Percentiles rank a stretch among this genome's conserved stretches.
These are phyloP conservation scores for Caenorhabditis angaria DNA, from an alignment of 2,888 invertebrate genomes.

Conservation along the genomic window DNA sequence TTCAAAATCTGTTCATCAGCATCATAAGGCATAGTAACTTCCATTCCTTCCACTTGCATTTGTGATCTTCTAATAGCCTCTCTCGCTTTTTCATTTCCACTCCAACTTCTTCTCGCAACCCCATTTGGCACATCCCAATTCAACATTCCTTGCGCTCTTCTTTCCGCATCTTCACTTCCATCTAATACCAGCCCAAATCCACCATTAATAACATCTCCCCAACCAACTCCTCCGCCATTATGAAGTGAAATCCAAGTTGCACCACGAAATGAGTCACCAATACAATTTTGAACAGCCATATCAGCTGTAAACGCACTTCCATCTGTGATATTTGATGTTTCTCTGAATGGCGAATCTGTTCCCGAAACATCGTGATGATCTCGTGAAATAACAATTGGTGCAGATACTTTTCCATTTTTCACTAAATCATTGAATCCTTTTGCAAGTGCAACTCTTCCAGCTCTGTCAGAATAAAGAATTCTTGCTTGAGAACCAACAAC, in stretches of 20 bases:
- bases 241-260: constrained; percentile 78
- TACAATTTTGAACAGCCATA: constrained; percentile 77
- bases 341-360: constrained; percentile 77
- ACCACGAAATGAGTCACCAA: constrained; percentile 75
- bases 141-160: constrained; percentile 75
- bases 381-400: constrained; percentile 77
- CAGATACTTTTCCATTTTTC: constrained; percentile 66
- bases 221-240: constrained; percentile 73
- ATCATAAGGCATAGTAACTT: constrained; percentile 75
- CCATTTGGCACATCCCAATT: constrained; percentile 79
- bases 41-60: constrained; percentile 74
- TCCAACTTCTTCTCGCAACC: constrained; percentile 76
- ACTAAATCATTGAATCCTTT: constrained; percentile 76
- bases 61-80: constrained; percentile 75
- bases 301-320: constrained; percentile 78
- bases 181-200: constrained; percentile 78
- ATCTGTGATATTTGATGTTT: constrained; percentile 78
- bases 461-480: constrained; percentile 78
- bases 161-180: constrained; percentile 75
- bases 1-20: constrained; percentile 50
- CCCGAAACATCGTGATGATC: constrained; percentile 80
- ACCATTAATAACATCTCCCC: constrained; percentile 79
- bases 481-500: constrained; percentile 75
- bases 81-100: constrained; percentile 76
- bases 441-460: constrained; percentile 76